These are phyloP conservation scores for Andrena marginata DNA, from an alignment of 2,888 invertebrate genomes.

Conservation along the genomic window DNA sequence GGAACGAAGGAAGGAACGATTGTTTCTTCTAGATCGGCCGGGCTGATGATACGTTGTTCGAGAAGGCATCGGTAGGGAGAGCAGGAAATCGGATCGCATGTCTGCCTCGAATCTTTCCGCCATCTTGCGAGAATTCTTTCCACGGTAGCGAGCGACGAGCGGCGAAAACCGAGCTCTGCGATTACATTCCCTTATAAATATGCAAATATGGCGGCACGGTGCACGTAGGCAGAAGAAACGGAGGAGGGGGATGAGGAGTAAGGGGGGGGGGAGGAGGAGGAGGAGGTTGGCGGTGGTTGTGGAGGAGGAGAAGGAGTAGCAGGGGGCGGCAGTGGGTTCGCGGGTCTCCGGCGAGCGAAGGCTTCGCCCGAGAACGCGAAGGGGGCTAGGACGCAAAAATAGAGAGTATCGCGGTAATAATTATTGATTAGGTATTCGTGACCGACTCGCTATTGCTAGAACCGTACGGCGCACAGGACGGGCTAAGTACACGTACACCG, in stretches of 20 bases:
- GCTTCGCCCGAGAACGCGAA: slow-evolving; percentile 46
- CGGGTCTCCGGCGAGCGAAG: slow-evolving; percentile 57
- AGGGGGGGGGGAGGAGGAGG: slow-evolving; percentile 56
- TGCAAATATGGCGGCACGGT: slow-evolving; percentile 81
- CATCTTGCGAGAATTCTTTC: slow-evolving; percentile 83
- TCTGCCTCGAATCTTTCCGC: slow-evolving; percentile 84
- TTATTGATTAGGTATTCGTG: slow-evolving; percentile 84
- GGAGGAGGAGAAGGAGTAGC: slow-evolving; percentile 43
- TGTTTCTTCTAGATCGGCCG: slow-evolving; percentile 76
- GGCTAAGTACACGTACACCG: slow-evolving; percentile 57
- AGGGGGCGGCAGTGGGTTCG: slow-evolving; percentile 58
- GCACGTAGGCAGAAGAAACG: slow-evolving; percentile 70
- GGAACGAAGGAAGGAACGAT: slow-evolving; percentile 63
- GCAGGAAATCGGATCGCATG: slow-evolving; percentile 84
- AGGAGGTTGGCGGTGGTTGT: slow-evolving; percentile 15
- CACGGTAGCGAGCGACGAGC: slow-evolving; percentile 78
- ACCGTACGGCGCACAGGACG: slow-evolving; percentile 60
- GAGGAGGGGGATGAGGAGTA: slow-evolving; percentile 54
- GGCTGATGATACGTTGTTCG: slow-evolving; percentile 73
- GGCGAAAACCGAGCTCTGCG: slow-evolving; percentile 84
- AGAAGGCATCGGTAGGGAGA: slow-evolving; percentile 48
- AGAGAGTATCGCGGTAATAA: slow-evolving; percentile 82
- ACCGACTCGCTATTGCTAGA: slow-evolving; percentile 75
- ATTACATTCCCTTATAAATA: slow-evolving; percentile 85
- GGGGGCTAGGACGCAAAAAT: slow-evolving; percentile 77